Percentiles rank a stretch among this genome's conserved stretches.
Evolutionary conservation across 2,888 invertebrate species (phyloP).

Genomic region (Ariolimax columbianus): DNA sequence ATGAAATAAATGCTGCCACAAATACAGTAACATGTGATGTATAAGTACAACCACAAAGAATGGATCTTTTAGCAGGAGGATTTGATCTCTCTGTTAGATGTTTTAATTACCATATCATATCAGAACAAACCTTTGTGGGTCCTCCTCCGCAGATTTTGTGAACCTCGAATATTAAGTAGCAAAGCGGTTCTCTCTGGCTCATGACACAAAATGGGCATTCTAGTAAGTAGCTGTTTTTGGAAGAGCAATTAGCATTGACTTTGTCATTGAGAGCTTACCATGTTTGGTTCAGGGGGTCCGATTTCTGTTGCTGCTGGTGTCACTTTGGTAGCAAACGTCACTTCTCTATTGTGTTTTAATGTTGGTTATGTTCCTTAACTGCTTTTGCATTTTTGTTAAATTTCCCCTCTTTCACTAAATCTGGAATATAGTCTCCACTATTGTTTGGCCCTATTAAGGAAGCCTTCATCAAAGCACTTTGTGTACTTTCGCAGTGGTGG

Average conservation of each 20-base stretch:
- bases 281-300: constrained; percentile 27
- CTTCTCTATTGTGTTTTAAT: background rate
- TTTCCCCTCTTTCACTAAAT: background rate
- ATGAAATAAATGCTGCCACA: background rate
- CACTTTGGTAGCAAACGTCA: too few relatives aligned
- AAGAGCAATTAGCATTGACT: constrained; percentile 13
- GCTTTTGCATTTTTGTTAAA: background rate
- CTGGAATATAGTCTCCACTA: too few relatives aligned
- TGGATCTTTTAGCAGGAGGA: background rate
- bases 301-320: constrained; percentile 33
- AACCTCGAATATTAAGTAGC: constrained; percentile 39
- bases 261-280: constrained; percentile 21
- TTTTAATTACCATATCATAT: background rate
- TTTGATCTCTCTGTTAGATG: background rate
- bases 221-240: constrained; percentile 21
- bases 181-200: constrained; percentile 40
- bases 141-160: constrained; percentile 38
- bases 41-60: background rate
- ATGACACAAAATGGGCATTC: constrained; percentile 39
- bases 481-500: too few relatives aligned
- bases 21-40: background rate
- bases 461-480: too few relatives aligned
- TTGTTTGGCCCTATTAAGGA: too few relatives aligned
- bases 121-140: constrained; percentile 35
- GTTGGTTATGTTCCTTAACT: background rate